Percentiles rank a stretch among this genome's conserved stretches.
phyloP scores from a whole-genome alignment of 2,888 invertebrate species.

The Drosophila stalkeri region DNA sequence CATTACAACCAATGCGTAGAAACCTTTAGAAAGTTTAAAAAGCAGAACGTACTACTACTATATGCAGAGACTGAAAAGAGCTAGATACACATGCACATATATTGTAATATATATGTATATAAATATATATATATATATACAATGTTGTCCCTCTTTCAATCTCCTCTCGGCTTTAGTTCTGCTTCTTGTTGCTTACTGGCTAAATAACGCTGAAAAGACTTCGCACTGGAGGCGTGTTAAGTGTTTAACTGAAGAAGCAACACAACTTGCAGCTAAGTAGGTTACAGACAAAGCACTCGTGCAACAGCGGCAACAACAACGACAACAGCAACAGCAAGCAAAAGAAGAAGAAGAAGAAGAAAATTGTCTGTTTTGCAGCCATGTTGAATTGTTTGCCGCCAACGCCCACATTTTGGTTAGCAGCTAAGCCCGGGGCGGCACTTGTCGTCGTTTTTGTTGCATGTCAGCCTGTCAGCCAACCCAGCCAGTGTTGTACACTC shows the following conservation, averaged over 20 bases:
- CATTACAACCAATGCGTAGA: background rate
- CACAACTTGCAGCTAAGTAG: conserved; percentile 66
- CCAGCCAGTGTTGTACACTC: conserved; percentile 29
- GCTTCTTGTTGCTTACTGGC: conserved; percentile 4
- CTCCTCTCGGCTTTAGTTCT: background rate
- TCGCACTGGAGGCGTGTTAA: conserved; percentile 48
- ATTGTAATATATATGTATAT: too few relatives aligned
- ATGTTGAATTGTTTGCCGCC: conserved; percentile 43
- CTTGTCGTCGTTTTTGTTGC: conserved; percentile 28
- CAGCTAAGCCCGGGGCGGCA: conserved; percentile 45
- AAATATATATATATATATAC: background rate
- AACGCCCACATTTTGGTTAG: conserved; percentile 50
- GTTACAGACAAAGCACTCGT: conserved; percentile 68
- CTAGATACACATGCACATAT: background rate
- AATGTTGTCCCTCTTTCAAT: background rate
- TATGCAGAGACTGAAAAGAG: background rate
- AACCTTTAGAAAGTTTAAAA: background rate
- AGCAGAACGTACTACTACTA: background rate
- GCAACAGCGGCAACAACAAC: conserved; percentile 38
- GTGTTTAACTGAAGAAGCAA: conserved; percentile 66
- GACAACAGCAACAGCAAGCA: conserved; percentile 9
- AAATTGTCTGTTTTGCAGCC: conserved; percentile 34
- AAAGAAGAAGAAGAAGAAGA: conserved; percentile 5
- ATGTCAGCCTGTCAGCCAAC: background rate
- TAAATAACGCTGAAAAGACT: conserved; percentile 23